Conservation (phyloP, 2,888 invertebrate genomes). For the Elmis aenea region DNA sequence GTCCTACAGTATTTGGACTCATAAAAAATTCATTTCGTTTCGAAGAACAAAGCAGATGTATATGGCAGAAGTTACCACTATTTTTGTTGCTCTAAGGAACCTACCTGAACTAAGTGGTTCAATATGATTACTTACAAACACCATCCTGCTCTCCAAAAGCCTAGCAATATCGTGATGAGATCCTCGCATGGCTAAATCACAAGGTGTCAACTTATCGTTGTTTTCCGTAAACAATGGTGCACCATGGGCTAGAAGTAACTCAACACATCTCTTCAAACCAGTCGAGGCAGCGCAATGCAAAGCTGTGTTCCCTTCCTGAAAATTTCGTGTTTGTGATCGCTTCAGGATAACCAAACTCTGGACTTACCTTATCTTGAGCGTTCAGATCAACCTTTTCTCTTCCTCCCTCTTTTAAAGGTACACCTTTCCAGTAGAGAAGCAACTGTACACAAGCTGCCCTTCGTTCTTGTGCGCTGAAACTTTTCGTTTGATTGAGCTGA, state of each 20-base stretch:
- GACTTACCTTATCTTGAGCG: conserved; percentile 55
- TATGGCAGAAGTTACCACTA: too few species aligned
- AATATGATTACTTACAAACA: conserved; percentile 55
- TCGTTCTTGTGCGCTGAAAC: conserved; percentile 53
- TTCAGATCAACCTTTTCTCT: conserved; percentile 55
- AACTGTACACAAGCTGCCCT: conserved; percentile 58
- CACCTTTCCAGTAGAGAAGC: conserved; percentile 59
- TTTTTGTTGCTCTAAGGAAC: too few species aligned
- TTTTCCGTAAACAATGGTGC: conserved; percentile 60
- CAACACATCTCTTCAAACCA: conserved; percentile 59
- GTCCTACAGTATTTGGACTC: too few species aligned
- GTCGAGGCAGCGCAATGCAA: conserved; percentile 61
- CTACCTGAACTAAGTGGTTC: too few species aligned
- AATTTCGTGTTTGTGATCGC: conserved; percentile 6
- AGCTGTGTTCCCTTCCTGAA: conserved; percentile 59
- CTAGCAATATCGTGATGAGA: conserved; percentile 58
- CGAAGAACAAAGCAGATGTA: too few species aligned
- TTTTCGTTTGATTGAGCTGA: conserved; percentile 47
- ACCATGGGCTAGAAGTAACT: conserved; percentile 55
- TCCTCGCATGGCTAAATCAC: conserved; percentile 58
- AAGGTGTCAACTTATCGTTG: conserved; percentile 58
- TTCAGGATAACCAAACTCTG: conserved; percentile 4
- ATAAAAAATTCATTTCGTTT: too few species aligned
- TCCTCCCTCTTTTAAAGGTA: conserved; percentile 49
- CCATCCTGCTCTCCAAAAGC: conserved; percentile 62